These are phyloP conservation scores for Megamerina dolium DNA, from an alignment of 2,888 invertebrate genomes.

Conservation along the genomic window DNA sequence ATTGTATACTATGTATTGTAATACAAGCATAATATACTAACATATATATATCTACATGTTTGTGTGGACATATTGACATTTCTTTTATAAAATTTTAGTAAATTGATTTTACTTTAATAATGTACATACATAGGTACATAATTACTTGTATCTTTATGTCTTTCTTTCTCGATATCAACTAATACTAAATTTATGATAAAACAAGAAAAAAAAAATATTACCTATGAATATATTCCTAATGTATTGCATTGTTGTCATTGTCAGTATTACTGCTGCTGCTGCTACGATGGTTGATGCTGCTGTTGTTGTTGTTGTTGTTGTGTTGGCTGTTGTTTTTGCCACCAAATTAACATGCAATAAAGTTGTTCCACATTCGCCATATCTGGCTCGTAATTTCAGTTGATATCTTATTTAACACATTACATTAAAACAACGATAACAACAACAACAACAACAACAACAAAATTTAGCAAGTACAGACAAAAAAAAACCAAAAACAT, in stretches of 20 bases:
- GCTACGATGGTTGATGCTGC: constrained; percentile 6
- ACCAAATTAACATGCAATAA: constrained; percentile 10
- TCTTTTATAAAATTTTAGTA: too few species aligned
- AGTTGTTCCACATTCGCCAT: constrained; percentile 22
- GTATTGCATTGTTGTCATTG: constrained; percentile 1
- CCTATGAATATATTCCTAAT: constrained; percentile 6
- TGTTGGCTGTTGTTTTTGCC: too few species aligned
- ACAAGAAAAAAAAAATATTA: too few species aligned
- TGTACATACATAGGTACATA: too few species aligned
- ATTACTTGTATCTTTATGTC: too few species aligned
- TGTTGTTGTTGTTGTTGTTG: constrained; percentile 11
- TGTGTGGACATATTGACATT: too few species aligned
- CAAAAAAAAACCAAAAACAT: constrained; percentile 7
- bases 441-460: constrained; percentile 6
- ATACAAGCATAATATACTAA: too few species aligned
- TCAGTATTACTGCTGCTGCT: constrained; percentile 13
- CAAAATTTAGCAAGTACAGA: neutral
- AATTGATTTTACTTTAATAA: too few species aligned
- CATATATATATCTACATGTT: too few species aligned
- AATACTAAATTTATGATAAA: too few species aligned
- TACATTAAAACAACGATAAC: constrained; percentile 7
- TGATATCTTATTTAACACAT: constrained; percentile 28
- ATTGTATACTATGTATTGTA: too few species aligned
- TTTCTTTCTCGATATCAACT: too few species aligned
- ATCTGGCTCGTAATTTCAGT: constrained; percentile 28